phyloP scores from a whole-genome alignment of 2,797 vertebrate species.

The Pangasius larnaudii region DNA sequence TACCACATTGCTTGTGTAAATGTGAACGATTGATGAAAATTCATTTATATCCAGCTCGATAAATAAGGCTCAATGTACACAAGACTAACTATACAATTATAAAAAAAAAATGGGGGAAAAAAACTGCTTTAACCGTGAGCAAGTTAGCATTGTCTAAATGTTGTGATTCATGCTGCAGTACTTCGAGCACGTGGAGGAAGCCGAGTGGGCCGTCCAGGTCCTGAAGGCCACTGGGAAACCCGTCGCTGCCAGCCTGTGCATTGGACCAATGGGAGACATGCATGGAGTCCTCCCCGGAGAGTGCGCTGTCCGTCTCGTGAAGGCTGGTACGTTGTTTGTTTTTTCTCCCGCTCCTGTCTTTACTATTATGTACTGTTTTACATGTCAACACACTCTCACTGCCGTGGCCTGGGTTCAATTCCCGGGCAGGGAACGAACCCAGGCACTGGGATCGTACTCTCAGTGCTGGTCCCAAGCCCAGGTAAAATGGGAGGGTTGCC shows the following conservation, averaged over 20 bases:
- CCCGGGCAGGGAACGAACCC: too few species aligned
- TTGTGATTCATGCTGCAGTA: constrained; percentile 79
- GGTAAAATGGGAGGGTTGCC: too few species aligned
- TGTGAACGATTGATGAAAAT: neutral
- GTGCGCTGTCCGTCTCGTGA: constrained; percentile 87
- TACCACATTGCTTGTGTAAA: neutral
- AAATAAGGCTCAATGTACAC: neutral
- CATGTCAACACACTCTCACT: too few species aligned
- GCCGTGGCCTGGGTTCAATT: too few species aligned
- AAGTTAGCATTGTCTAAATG: neutral
- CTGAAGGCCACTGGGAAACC: constrained; percentile 87
- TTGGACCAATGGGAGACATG: constrained; percentile 92
- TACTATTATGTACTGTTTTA: neutral
- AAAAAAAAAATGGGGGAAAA: neutral
- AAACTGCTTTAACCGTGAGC: neutral
- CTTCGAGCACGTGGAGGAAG: constrained; percentile 97
- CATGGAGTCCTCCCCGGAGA: constrained; percentile 85
- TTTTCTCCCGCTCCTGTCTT: neutral
- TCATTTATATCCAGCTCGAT: neutral
- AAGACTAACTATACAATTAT: neutral
- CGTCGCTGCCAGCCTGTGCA: constrained; percentile 88
- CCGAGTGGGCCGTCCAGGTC: constrained; percentile 92
- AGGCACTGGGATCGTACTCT: too few species aligned
- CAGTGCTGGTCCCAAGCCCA: too few species aligned
- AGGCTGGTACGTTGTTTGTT: constrained; percentile 79